Percentiles rank a stretch among this genome's conserved stretches.
Conservation (phyloP, 1,140 invertebrate genomes). For the Pseudomyrmex concolor region DNA sequence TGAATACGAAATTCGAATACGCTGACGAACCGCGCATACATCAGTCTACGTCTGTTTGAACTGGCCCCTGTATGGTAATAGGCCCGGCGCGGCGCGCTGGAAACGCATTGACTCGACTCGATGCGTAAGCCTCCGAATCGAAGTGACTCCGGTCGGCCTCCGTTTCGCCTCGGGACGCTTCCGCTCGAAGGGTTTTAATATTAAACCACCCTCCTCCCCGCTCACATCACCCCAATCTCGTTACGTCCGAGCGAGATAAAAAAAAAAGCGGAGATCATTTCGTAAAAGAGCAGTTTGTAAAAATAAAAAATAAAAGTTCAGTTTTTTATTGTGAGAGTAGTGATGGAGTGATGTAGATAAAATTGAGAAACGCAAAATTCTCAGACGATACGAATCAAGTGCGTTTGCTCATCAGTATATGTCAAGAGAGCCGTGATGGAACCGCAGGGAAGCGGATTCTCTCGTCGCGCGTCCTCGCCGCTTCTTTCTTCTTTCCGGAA, state of each 20-base stretch:
- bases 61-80: constrained; percentile 84
- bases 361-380: no score
- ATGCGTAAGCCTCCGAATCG: constrained; percentile 58
- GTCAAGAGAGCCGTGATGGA: constrained; percentile 56
- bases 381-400: no score
- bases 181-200: constrained; percentile 60
- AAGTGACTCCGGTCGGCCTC: constrained; percentile 45
- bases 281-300: not conserved
- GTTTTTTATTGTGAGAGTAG: no score
- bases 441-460: constrained; percentile 64
- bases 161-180: constrained; percentile 58
- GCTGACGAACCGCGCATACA: constrained; percentile 83
- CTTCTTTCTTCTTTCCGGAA: constrained; percentile 29
- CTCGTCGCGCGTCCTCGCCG: not conserved
- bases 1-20: constrained; percentile 84
- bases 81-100: constrained; percentile 55
- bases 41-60: constrained; percentile 83
- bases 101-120: constrained; percentile 57
- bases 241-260: constrained; percentile 45
- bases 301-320: no score
- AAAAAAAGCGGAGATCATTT: constrained; percentile 51
- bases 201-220: constrained; percentile 38
- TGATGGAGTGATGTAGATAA: no score
- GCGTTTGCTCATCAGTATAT: constrained; percentile 54
- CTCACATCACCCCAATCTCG: constrained; percentile 12